These are phyloP conservation scores for Yponomeuta sedellus DNA, from an alignment of 2,888 invertebrate species.

Conservation along the genomic window DNA sequence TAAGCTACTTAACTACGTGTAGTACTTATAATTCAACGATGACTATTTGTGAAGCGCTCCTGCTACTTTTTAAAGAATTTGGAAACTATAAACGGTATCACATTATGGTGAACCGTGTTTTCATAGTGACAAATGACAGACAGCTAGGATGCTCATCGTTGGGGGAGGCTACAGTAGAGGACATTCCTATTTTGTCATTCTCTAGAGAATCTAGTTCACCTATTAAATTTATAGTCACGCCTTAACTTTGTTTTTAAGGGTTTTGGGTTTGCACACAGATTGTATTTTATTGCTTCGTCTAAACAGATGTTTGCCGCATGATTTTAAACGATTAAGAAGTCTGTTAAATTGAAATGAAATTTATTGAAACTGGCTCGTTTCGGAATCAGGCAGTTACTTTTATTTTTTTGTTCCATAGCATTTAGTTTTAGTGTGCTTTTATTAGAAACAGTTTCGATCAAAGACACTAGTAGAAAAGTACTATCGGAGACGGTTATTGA, in stretches of 20 bases:
- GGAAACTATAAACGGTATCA: background rate
- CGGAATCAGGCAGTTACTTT: no score
- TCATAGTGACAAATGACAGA: background rate
- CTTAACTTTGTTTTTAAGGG: constrained; percentile 2
- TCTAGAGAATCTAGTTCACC: constrained; percentile 42
- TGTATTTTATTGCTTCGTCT: background rate
- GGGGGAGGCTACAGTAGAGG: constrained; percentile 18
- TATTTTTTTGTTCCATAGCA: background rate
- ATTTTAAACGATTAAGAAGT: no score
- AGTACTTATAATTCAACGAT: background rate
- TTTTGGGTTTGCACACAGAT: background rate
- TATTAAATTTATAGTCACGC: constrained; percentile 47
- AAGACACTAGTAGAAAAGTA: background rate
- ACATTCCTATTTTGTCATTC: constrained; percentile 33
- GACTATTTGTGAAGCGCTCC: background rate
- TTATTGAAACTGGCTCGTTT: no score
- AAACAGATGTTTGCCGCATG: background rate
- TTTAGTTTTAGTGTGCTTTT: background rate
- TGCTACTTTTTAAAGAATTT: background rate
- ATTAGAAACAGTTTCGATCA: background rate
- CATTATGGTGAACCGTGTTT: background rate
- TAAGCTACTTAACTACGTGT: constrained; percentile 11
- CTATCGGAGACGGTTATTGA: background rate
- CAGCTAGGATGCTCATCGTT: background rate
- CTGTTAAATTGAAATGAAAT: no score